Evolutionary conservation across 2,888 invertebrate genomes (phyloP), one percentile per base, ranked within the genome.

Genomic region (Sarcophaga rosellei): DNA sequence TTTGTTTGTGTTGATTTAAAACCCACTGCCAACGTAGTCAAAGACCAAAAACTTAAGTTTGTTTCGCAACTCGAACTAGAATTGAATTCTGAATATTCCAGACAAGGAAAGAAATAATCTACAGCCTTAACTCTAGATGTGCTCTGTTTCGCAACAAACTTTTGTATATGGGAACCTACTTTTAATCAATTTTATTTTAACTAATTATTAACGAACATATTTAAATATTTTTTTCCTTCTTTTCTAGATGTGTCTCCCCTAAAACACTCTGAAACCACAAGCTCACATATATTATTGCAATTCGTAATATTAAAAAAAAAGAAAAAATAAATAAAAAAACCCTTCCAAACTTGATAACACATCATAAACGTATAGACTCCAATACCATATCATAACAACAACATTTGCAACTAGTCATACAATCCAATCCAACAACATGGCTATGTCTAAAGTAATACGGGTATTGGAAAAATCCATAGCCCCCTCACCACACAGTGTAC

Each of bases 371-470:
- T 12, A 45, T 35, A 35, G 35, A 17, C 44, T n/a, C 10, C 65
- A 25, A 63, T 23, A 72, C 25, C 12, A 66, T 35, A 35, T 10
- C 20, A 59, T 62, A 20, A 57, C 35, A n/a, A n/a, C 12, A 35
- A 12, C 20, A 45, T 23, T 63, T 21, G 15, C 45, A 11, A 61
- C 10, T 21, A 17, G 61, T n/a, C 35, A 35, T 35, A 8, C 35
- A 35, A 35, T 35, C 35, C 35, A 35, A 35, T 23, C 59, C 23
- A 20, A 69, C 44, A 87, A 4, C 35, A 98, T 98, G 98, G 98
- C 98, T 91, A 97, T 99, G 96, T 97, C 97, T 91, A 98, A 98
- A 94, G 96, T 97, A 88, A 98, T 97, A 94, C 96, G 98, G 90
- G 96, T 98, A 89, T 95, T 97, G 90, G 98, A 98, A 93, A 98